Percentiles rank a stretch among this genome's conserved stretches.
Evolutionary conservation across 2,888 invertebrate genomes (phyloP).

Genomic region (Adineta ricciae): DNA sequence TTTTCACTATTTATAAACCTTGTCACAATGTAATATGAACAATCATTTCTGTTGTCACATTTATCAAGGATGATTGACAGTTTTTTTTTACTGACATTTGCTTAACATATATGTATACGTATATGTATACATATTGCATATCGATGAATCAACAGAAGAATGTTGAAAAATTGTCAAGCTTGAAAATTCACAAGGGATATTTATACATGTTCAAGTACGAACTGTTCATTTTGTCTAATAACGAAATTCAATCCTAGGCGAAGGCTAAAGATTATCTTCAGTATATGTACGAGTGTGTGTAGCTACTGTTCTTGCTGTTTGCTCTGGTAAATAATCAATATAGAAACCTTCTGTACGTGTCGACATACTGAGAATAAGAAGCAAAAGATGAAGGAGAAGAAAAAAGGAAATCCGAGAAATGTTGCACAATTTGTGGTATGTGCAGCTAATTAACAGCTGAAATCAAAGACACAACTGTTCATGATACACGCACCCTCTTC

Average conservation of each 20-base stretch:
- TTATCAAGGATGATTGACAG: not conserved
- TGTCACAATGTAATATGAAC: not conserved
- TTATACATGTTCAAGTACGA: not conserved
- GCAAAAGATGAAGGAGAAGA: not conserved
- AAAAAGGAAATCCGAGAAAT: not conserved
- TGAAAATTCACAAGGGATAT: not conserved
- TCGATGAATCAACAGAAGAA: not conserved
- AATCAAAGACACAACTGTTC: not conserved
- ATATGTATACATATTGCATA: not conserved
- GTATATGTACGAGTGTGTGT: not conserved
- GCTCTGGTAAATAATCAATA: slow-evolving; percentile 3
- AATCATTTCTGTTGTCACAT: not conserved
- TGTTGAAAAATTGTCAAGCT: not conserved
- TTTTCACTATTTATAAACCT: not conserved
- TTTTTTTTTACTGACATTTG: not conserved
- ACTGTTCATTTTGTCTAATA: not conserved
- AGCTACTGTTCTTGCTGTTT: not conserved
- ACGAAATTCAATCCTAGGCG: not conserved
- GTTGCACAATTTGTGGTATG: not conserved
- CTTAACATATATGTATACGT: not conserved
- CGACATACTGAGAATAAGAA: not conserved
- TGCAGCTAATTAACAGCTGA: not conserved
- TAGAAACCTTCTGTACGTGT: not conserved
- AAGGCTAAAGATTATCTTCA: not conserved
- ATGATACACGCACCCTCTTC: slow-evolving; percentile 4